Evolutionary conservation across 1,140 invertebrate species (phyloP).

Genomic region (Lordiphosa clarofinis): DNA sequence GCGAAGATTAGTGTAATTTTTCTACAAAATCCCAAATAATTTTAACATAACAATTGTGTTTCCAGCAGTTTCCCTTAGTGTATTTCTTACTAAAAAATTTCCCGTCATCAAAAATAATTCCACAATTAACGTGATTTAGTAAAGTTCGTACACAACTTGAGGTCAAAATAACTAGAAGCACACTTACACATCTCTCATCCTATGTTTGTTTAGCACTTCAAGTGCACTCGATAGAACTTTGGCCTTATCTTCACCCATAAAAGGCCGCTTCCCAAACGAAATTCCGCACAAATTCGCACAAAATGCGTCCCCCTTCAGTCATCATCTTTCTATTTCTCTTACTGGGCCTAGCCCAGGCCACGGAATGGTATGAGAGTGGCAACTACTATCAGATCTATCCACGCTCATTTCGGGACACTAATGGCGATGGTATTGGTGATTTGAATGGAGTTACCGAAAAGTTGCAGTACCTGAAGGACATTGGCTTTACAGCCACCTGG

Average conservation of each 20-base stretch:
- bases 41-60: too few relatives aligned
- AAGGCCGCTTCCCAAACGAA: slow-evolving; percentile 17
- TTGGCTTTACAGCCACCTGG: slow-evolving; percentile 84
- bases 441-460: slow-evolving; percentile 82
- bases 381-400: slow-evolving; percentile 89
- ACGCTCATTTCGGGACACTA: slow-evolving; percentile 86
- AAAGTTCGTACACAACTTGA: too few relatives aligned
- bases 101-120: too few relatives aligned
- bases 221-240: slow-evolving; percentile 30
- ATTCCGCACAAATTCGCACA: slow-evolving; percentile 34
- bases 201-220: slow-evolving; percentile 58
- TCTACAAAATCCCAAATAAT: too few relatives aligned
- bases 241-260: slow-evolving; percentile 52
- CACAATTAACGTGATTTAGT: neutral
- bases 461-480: slow-evolving; percentile 81
- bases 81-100: too few relatives aligned
- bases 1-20: too few relatives aligned
- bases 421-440: slow-evolving; percentile 89
- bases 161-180: too few relatives aligned
- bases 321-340: slow-evolving; percentile 32
- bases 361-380: slow-evolving; percentile 87
- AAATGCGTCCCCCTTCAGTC: slow-evolving; percentile 51
- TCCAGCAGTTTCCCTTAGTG: too few relatives aligned
- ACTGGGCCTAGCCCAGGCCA: slow-evolving; percentile 32
- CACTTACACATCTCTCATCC: neutral